A percentile compares a stretch with the other conserved stretches of the same genome.
These are phyloP conservation scores for Apoda limacodes DNA, from an alignment of 2,888 invertebrate genomes.

Conservation along the genomic window DNA sequence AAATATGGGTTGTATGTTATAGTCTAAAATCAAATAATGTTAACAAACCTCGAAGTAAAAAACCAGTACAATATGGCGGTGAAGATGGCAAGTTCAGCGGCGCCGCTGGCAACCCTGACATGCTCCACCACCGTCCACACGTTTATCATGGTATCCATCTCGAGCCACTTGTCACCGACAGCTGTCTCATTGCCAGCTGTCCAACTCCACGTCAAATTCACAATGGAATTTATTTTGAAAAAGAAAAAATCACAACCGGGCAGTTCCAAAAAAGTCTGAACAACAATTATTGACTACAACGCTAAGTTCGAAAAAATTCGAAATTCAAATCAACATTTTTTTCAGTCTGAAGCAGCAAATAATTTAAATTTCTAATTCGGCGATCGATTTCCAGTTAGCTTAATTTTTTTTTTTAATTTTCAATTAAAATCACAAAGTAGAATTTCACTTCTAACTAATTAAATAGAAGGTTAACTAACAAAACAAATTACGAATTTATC, in stretches of 20 bases:
- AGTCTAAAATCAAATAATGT: slow-evolving; percentile 8
- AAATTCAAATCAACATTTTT: slow-evolving; percentile 21
- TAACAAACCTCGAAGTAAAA: slow-evolving; percentile 70
- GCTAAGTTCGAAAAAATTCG: slow-evolving; percentile 7
- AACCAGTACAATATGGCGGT: slow-evolving; percentile 73
- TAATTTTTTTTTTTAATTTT: too few species aligned
- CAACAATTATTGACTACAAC: slow-evolving; percentile 1
- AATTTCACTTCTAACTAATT: too few species aligned
- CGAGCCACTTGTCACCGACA: slow-evolving; percentile 29
- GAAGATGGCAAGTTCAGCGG: slow-evolving; percentile 72
- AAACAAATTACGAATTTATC: too few species aligned
- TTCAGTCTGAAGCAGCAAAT: slow-evolving; percentile 21
- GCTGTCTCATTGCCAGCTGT: slow-evolving; percentile 47
- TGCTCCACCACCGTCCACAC: slow-evolving; percentile 63
- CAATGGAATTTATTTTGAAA: slow-evolving; percentile 40
- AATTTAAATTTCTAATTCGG: too few species aligned
- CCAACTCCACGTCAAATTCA: slow-evolving; percentile 35
- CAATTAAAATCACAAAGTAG: too few species aligned
- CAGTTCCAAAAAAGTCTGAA: slow-evolving; percentile 4
- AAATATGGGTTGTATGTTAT: too few species aligned
- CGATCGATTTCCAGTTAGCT: too few species aligned
- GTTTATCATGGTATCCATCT: slow-evolving; percentile 58
- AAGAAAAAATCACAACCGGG: slow-evolving; percentile 23
- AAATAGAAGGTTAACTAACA: too few species aligned
- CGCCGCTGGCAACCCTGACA: slow-evolving; percentile 66